These are phyloP conservation scores for Trichogramma pretiosum DNA, from an alignment of 1,140 invertebrate genomes.

Conservation along the genomic window DNA sequence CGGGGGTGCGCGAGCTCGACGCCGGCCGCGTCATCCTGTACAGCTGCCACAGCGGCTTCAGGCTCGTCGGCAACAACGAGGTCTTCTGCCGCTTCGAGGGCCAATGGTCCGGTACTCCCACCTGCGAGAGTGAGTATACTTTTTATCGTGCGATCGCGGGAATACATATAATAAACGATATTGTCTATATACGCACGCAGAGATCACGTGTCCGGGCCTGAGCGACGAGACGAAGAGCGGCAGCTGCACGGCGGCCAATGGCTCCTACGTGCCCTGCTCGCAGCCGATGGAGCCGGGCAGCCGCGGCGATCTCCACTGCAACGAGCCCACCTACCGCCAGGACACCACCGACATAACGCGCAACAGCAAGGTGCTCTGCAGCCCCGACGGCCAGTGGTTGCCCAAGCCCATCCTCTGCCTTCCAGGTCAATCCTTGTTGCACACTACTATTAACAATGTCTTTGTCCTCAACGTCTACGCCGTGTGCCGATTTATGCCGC, in stretches of 20 bases:
- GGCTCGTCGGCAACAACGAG: conserved; percentile 16
- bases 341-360: conserved; percentile 20
- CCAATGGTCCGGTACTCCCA: conserved; percentile 30
- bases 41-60: conserved; percentile 30
- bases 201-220: conserved; percentile 29
- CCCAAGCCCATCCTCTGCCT: conserved; percentile 36
- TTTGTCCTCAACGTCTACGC: no score
- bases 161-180: background rate
- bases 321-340: conserved; percentile 29
- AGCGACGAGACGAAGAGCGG: no score
- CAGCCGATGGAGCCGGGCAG: no score
- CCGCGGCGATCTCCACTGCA: conserved; percentile 22
- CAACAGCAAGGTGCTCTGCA: conserved; percentile 26
- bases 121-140: conserved; percentile 31
- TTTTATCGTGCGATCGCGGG: background rate
- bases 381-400: conserved; percentile 32
- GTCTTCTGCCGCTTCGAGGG: conserved; percentile 29
- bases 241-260: no score
- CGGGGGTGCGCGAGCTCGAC: conserved; percentile 14
- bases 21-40: conserved; percentile 32
- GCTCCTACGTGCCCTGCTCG: no score
- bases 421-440: no score
- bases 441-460: no score
- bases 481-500: no score
- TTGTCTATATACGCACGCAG: conserved; percentile 16